These are phyloP conservation scores for Ceyx erithaca DNA, from an alignment of 2,797 vertebrate genomes.

Conservation along the genomic window DNA sequence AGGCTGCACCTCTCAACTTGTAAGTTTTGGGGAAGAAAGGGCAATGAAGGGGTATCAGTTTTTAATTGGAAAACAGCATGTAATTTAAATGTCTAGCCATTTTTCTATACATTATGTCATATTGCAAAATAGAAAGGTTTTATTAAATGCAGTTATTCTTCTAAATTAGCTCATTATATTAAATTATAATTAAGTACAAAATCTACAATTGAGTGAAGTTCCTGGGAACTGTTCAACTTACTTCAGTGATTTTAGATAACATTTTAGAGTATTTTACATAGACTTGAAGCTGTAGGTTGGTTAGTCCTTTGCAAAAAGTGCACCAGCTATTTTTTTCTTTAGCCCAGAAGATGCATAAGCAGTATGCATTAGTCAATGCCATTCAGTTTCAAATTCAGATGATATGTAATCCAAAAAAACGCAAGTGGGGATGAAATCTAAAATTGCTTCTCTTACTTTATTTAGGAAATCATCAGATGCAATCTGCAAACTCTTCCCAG, in stretches of 20 bases:
- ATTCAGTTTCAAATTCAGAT: background rate
- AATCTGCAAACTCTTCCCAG: background rate
- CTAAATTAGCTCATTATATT: slow-evolving; percentile 27
- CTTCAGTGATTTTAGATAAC: background rate
- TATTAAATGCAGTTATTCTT: slow-evolving; percentile 13
- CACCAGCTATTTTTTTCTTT: background rate
- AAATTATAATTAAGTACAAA: background rate
- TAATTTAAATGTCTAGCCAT: slow-evolving; percentile 18
- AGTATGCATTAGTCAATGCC: background rate
- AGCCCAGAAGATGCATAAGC: background rate
- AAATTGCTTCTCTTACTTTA: background rate
- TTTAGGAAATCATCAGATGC: background rate
- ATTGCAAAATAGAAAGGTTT: slow-evolving; percentile 28
- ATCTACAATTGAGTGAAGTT: background rate
- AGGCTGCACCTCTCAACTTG: background rate
- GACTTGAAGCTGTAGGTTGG: background rate
- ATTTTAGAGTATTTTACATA: background rate
- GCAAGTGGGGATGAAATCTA: background rate
- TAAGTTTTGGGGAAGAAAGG: slow-evolving; percentile 12
- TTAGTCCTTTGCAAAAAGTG: background rate
- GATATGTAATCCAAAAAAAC: background rate
- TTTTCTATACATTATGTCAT: slow-evolving; percentile 3
- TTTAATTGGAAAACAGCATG: background rate
- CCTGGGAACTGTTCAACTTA: background rate
- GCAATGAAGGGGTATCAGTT: slow-evolving; percentile 19